Evolutionary conservation across 1,140 invertebrate genomes (phyloP).

Genomic region (Cyrtorhinus lividipennis): DNA sequence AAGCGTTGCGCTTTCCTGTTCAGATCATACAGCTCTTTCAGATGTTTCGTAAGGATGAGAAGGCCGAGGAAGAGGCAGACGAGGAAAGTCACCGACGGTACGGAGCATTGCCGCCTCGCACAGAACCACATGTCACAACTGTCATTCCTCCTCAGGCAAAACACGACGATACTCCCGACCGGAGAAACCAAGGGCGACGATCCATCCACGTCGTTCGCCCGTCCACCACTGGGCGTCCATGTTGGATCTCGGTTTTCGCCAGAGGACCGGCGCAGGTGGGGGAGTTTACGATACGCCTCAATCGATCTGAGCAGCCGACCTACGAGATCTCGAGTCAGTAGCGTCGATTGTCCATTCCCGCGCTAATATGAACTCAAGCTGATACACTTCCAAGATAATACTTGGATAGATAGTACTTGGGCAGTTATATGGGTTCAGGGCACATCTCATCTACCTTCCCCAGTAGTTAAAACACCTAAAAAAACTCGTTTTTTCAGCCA

Average conservation of each 20-base stretch:
- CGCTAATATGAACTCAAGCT: too few species aligned
- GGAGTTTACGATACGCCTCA: too few species aligned
- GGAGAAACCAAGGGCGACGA: not conserved
- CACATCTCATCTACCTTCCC: too few species aligned
- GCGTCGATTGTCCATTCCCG: too few species aligned
- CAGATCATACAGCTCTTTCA: conserved; percentile 13
- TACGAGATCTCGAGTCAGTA: too few species aligned
- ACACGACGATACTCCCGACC: not conserved
- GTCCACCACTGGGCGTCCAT: not conserved
- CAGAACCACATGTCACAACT: conserved; percentile 10
- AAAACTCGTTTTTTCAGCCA: too few species aligned
- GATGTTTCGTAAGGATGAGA: conserved; percentile 9
- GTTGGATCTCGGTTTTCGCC: not conserved
- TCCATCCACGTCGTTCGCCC: not conserved
- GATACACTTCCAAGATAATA: too few species aligned
- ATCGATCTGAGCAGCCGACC: too few species aligned
- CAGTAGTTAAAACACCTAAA: too few species aligned
- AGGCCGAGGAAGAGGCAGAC: conserved; percentile 5
- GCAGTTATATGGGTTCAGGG: too few species aligned
- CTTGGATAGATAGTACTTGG: too few species aligned
- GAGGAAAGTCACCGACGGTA: conserved; percentile 9
- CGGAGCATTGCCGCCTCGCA: not conserved
- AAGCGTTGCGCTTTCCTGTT: conserved; percentile 10
- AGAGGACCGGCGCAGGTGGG: too few species aligned
- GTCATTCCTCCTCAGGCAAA: conserved; percentile 9